phyloP scores from a whole-genome alignment of 2,888 invertebrate species.

The Galerucella pusilla region DNA sequence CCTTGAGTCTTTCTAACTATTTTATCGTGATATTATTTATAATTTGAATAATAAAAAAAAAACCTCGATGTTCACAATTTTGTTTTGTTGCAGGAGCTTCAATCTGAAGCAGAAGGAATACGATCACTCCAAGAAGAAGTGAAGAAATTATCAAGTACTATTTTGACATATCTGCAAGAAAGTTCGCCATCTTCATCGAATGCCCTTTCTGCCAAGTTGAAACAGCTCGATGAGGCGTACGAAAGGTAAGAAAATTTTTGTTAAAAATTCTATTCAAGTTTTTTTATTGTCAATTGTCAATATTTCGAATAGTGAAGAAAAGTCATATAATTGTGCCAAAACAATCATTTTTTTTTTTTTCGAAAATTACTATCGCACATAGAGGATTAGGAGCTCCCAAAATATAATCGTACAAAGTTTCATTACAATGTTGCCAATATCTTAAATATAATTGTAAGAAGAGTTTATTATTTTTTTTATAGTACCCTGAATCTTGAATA shows the following conservation, averaged over 20 bases:
- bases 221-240: conserved; percentile 76
- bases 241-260: conserved; percentile 68
- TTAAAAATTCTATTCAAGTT: background rate
- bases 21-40: no score
- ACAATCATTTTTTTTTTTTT: background rate
- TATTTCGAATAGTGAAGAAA: background rate
- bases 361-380: no score
- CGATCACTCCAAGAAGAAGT: conserved; percentile 77
- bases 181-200: conserved; percentile 77
- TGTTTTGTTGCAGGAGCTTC: conserved; percentile 72
- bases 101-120: conserved; percentile 77
- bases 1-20: no score
- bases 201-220: conserved; percentile 76
- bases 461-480: no score
- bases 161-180: conserved; percentile 76
- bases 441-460: no score
- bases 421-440: no score
- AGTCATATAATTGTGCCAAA: background rate
- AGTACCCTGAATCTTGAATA: no score
- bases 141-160: conserved; percentile 75
- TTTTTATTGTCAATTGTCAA: background rate
- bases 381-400: background rate
- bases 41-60: no score
- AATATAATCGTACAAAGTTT: no score
- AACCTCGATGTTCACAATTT: background rate